Conservation (phyloP, 2,888 invertebrate species). For the Spodoptera littoralis region DNA sequence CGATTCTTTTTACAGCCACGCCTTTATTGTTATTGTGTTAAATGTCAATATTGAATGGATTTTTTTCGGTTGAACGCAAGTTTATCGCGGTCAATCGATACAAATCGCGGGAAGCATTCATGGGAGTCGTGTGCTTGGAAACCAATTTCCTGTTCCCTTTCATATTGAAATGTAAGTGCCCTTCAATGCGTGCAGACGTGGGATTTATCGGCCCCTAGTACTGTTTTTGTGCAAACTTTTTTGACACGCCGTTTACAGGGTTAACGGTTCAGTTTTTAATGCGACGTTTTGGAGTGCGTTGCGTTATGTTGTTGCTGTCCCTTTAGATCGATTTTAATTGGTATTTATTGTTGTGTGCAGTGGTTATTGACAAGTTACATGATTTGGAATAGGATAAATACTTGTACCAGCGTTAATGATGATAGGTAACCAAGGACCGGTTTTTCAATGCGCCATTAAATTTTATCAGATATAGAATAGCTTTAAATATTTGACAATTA, state of each 20-base stretch:
- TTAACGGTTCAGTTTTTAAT: constrained; percentile 32
- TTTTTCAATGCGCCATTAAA: no score
- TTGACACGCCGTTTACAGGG: constrained; percentile 30
- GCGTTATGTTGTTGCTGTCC: neutral
- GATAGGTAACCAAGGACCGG: neutral
- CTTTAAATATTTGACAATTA: no score
- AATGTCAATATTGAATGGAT: constrained; percentile 57
- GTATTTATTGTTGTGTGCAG: no score
- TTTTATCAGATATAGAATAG: no score
- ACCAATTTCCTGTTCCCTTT: constrained; percentile 87
- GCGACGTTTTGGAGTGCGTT: neutral
- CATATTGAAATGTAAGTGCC: constrained; percentile 85
- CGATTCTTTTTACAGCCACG: constrained; percentile 27
- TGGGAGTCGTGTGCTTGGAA: constrained; percentile 79
- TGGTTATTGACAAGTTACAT: neutral
- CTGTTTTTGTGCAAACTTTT: constrained; percentile 39
- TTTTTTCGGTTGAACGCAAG: constrained; percentile 55
- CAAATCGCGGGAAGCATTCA: constrained; percentile 83
- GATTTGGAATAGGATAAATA: neutral
- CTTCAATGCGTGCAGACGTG: constrained; percentile 66
- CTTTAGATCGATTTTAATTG: no score
- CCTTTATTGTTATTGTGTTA: constrained; percentile 38
- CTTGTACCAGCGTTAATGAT: neutral
- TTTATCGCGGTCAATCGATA: constrained; percentile 71
- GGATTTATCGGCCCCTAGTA: constrained; percentile 60